phyloP scores from a whole-genome alignment of 2,113 vertebrate genomes.

The Pomatorhinus ruficollis region DNA sequence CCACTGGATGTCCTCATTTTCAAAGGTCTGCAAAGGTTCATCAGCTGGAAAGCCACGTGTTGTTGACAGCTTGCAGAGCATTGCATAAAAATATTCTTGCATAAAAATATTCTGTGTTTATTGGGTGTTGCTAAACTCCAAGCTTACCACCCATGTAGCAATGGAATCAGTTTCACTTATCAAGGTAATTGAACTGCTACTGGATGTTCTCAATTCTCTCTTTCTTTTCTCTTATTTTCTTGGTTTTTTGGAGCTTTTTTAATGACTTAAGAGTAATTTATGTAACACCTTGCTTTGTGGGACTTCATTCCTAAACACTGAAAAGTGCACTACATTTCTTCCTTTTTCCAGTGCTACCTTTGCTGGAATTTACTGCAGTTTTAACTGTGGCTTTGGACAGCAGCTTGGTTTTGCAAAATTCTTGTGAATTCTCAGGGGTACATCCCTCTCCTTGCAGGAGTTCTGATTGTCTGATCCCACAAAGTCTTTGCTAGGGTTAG shows the following conservation, averaged over 20 bases:
- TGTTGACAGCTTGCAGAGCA: neutral
- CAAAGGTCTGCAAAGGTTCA: constrained; percentile 32
- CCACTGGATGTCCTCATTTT: constrained; percentile 66
- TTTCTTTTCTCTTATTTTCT: neutral
- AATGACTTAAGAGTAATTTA: neutral
- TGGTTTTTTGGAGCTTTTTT: neutral
- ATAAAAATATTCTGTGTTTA: neutral
- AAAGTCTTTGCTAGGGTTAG: neutral
- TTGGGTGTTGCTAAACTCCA: neutral
- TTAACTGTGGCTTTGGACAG: neutral
- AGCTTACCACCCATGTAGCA: neutral
- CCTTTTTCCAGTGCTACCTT: neutral
- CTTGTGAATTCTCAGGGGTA: neutral
- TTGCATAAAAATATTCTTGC: neutral
- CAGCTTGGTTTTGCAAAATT: neutral
- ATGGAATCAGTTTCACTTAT: neutral
- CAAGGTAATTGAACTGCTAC: neutral
- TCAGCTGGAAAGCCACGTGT: neutral
- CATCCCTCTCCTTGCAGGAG: neutral
- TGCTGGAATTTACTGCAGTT: neutral
- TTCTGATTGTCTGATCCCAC: neutral
- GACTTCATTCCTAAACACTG: neutral
- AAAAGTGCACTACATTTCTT: neutral
- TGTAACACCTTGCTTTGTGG: neutral
- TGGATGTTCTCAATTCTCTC: neutral